Evolutionary conservation across 2,888 invertebrate species (phyloP), one percentile per base, ranked within the genome.

Genomic region (Pachymerium ferrugineum): DNA sequence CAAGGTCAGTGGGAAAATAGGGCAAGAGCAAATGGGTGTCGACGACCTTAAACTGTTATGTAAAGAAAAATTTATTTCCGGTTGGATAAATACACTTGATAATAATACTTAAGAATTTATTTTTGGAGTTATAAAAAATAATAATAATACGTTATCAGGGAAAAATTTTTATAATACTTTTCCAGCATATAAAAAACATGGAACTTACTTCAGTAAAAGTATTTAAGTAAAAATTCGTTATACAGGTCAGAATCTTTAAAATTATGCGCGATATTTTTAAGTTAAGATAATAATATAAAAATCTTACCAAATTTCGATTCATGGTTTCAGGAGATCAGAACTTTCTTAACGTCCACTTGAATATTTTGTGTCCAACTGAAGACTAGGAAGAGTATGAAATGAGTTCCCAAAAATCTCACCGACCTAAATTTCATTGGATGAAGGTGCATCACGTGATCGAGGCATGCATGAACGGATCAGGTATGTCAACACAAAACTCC

Each of bases 1-100:
- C 54, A 54, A 54, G 54, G 54, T 54, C 54, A 54, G 54, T 54
- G 54, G 54, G 54, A 54, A 54, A 25, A 3, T 54, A 54, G 54
- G 54, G 54, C 54, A 54, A 54, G 54, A 54, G 54, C 25, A 54
- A 54, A 10, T n/a, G 28, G 6, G 14, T 25, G 54, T 54, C 54
- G 28, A 25, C 25, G 28, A 54, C 54, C 54, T 54, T 28, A 54
- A 8, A 25, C 5, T 22, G 22, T 25, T 54, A 25, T 28, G 25
- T 25, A 25, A 25, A 54, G 22, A 10, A 19, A 47, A 47, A 47
- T 22, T 19, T 54, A 47, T 47, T 47, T 12, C 12, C 16, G 47
- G 6, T 47, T 47, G 6, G n/a, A n/a, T n/a, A 47, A 16, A 16
- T 47, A 16, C 3, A 5, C 19, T 47, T 47, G 47, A 16, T 47